Base-by-base conservation (phyloP, 2,888 invertebrate genomes). In the Eilema depressum region DNA sequence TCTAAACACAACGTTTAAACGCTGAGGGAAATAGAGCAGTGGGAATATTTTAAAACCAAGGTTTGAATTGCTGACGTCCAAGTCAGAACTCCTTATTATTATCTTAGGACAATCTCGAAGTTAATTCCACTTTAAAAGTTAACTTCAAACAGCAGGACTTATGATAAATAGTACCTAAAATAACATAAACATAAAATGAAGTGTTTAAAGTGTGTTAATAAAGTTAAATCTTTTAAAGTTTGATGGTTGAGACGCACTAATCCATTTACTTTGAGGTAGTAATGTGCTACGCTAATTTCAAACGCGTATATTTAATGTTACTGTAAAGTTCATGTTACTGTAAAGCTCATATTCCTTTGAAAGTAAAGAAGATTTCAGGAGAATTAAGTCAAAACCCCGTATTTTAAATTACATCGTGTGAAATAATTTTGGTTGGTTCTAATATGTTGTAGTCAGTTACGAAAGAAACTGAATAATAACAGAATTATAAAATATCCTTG, bases 141-240 rank as follows among this genome's bases (percentile, higher is more conserved):
- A 63, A 66, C 47, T 20, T 33, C 56, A 4, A 69, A 67, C 64
- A 64, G n/a, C 25, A 23, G 30, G 33, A 75, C 65, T 73, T 82
- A 67, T 71, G 65, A 71, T 70, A 76, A n/a, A 75, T 71, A 75
- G 63, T 79, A 53, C 63, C 33, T 65, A 25, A 37, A 70, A 71
- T 63, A 79, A 71, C 28, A 78, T 63, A 57, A 47, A 79, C 68
- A 41, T 71, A 62, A 47, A 70, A 78, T 71, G 66, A 70, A 68
- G 68, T 69, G 64, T 71, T 69, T 74, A 68, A 70, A 66, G 66
- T 33, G 5, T n/a, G 23, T 63, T 69, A 66, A 66, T 67, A 68
- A 80, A 70, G 66, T 73, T 79, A 67, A 66, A 66, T 57, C 30
- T 61, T 30, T 57, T 57, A 30, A 37, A 33, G 63, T 63, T 81